These are phyloP conservation scores for Drosophila prostipennis DNA, from an alignment of 2,888 invertebrate genomes.

Conservation along the genomic window DNA sequence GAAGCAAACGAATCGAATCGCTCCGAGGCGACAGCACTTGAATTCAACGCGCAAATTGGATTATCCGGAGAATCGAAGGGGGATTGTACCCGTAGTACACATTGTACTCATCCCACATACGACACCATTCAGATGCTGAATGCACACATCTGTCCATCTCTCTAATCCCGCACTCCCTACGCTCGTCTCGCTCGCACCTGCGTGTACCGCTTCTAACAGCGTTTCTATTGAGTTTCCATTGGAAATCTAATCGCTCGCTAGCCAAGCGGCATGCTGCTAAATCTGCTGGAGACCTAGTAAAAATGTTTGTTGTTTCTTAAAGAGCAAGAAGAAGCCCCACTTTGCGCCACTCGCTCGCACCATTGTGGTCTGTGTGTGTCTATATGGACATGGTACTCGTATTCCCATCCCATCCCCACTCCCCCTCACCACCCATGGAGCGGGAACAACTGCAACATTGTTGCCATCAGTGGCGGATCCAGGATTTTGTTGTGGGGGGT, in stretches of 20 bases:
- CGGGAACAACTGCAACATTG: conserved; percentile 48
- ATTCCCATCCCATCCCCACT: neutral
- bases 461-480: too few species aligned
- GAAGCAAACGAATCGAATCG: conserved; percentile 35
- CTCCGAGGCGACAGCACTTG: conserved; percentile 4
- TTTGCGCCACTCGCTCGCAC: conserved; percentile 39
- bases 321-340: conserved; percentile 76
- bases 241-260: conserved; percentile 80
- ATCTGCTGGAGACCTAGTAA: conserved; percentile 83
- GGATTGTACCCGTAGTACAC: neutral
- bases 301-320: conserved; percentile 84
- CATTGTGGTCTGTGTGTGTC: conserved; percentile 10
- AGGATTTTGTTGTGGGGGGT: too few species aligned
- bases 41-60: conserved; percentile 63
- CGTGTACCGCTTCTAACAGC: conserved; percentile 70
- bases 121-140: conserved; percentile 3
- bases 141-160: conserved; percentile 46
- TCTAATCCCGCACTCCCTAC: conserved; percentile 64
- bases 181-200: conserved; percentile 64
- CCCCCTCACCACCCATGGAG: conserved; percentile 3
- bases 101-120: neutral
- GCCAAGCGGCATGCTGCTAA: conserved; percentile 64
- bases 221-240: conserved; percentile 82
- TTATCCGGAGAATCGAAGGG: conserved; percentile 55
- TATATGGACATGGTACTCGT: neutral